phyloP scores from a whole-genome alignment of 2,797 vertebrate genomes.

The Premnoplex brunnescens region DNA sequence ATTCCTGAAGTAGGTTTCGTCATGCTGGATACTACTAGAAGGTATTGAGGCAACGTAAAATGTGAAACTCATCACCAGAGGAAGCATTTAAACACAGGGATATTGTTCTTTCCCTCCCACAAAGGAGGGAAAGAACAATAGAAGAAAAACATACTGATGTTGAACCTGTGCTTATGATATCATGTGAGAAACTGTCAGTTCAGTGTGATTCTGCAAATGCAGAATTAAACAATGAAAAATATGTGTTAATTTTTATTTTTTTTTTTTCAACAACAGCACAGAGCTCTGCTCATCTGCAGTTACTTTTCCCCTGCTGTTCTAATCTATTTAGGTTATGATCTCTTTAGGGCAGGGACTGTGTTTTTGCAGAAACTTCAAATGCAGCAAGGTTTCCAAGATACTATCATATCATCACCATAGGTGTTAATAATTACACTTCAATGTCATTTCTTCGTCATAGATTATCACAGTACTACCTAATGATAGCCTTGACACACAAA shows the following conservation, averaged over 20 bases:
- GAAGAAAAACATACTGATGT: background rate
- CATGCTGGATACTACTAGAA: background rate
- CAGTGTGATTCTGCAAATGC: background rate
- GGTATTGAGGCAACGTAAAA: background rate
- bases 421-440: background rate
- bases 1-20: background rate
- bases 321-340: background rate
- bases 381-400: background rate
- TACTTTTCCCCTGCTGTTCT: background rate
- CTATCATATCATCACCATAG: background rate
- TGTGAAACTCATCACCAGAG: background rate
- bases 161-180: background rate
- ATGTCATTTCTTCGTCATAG: background rate
- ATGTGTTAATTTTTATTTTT: too few relatives aligned
- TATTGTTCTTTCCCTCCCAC: too few relatives aligned
- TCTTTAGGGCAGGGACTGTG: background rate
- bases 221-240: background rate
- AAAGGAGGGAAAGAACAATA: background rate
- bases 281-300: background rate
- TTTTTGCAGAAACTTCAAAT: background rate
- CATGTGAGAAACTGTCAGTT: background rate
- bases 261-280: background rate
- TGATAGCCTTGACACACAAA: background rate
- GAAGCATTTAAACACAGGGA: background rate
- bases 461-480: background rate